Base-by-base conservation (phyloP, 2,797 vertebrate species). In the Prionace glauca region DNA sequence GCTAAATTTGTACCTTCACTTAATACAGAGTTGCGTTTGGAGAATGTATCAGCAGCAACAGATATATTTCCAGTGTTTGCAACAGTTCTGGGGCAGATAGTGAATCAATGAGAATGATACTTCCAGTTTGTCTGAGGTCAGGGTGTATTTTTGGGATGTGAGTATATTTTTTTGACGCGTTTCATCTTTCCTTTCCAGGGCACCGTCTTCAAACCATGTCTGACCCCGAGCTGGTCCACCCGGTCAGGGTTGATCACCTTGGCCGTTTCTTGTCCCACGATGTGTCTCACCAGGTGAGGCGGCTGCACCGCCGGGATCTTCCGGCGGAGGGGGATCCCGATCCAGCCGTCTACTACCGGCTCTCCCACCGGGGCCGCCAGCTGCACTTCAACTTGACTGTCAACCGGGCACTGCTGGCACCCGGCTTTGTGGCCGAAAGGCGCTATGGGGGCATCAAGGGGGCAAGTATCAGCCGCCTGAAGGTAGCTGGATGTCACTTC, bases 241-340 rank as follows among this genome's bases (percentile, higher is more conserved):
- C 99, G 0, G 94, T 98, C 24, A 97, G 98, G 96, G 98, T 99
- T 72, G 98, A 99, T 20, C 98, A 98, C 95, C 97, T 97, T 0
- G 99, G 99, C 92, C 97, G 97, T 45, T 99, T 99, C 97, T 96
- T 99, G 96, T 99, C 99, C 96, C 98, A 98, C 95, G 98, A 98
- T 92, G 96, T 99, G 96, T 98, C 98, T 90, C 98, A 98, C 84
- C 98, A 97, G 0, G 96, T 96, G 0, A 97, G 96, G 94, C 97
- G 97, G 22, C 96, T 99, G 1, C 98, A 97, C 94, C 98, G 98
- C 1, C 96, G 99, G 95, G 98, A 98, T 32, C 96, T 97, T 0
- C 96, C 97, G 0, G 96, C 96, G 60, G 96, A 94, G 29, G 45
- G 86, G 0, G 96, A 36, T 60, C 96, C 69, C 60, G 67, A 81